phyloP scores from a whole-genome alignment of 2,797 vertebrate genomes.

The Clarias fuscus region DNA sequence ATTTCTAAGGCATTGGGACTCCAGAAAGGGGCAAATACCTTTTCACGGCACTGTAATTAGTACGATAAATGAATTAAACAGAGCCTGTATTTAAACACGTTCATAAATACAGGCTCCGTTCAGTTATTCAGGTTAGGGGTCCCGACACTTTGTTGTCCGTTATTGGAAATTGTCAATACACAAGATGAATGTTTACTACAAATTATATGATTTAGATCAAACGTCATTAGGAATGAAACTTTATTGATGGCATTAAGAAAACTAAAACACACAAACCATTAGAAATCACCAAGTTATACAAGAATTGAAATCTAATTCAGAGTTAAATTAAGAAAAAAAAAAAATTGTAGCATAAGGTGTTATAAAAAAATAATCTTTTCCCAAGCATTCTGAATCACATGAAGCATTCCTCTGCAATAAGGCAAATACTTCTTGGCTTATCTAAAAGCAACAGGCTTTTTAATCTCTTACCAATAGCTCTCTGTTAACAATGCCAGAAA shows the following conservation, averaged over 20 bases:
- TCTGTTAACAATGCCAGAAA: constrained; percentile 14
- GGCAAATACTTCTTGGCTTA: constrained; percentile 18
- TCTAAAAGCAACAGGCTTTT: not conserved
- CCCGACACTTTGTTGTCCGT: not conserved
- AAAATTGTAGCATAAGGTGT: not conserved
- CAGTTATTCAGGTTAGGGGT: too few relatives aligned
- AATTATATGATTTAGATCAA: not conserved
- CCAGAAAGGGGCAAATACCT: too few relatives aligned
- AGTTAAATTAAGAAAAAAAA: constrained; percentile 26
- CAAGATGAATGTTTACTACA: not conserved
- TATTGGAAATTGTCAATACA: not conserved
- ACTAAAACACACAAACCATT: constrained; percentile 8
- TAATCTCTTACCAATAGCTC: not conserved
- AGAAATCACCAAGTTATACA: constrained; percentile 15
- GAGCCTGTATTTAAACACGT: not conserved
- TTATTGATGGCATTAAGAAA: constrained; percentile 30
- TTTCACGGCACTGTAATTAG: not conserved
- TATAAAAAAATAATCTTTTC: constrained; percentile 24
- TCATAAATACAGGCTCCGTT: too few relatives aligned
- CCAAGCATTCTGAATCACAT: not conserved
- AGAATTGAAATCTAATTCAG: constrained; percentile 5
- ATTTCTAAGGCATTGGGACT: too few relatives aligned
- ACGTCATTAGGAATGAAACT: not conserved
- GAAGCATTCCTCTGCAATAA: constrained; percentile 21
- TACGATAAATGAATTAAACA: not conserved